Percentiles rank a stretch among this genome's conserved stretches.
These are phyloP conservation scores for Drosophila melanosoma DNA, from an alignment of 2,888 invertebrate species.

Conservation along the genomic window DNA sequence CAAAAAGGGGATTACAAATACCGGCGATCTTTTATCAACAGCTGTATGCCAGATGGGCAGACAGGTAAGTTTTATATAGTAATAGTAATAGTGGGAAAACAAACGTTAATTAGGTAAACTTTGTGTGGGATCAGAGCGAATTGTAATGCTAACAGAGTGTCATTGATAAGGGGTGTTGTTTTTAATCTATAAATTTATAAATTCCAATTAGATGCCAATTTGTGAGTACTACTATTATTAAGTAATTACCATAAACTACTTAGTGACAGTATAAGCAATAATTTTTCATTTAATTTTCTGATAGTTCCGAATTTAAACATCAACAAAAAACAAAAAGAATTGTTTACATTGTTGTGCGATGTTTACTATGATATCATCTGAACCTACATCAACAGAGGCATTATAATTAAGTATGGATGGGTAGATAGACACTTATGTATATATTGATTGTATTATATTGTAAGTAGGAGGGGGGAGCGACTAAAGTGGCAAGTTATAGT, in stretches of 20 bases:
- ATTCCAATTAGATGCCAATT: slow-evolving; percentile 24
- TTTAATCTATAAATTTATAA: not conserved
- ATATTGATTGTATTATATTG: not conserved
- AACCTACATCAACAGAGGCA: slow-evolving; percentile 19
- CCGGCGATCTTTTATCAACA: slow-evolving; percentile 15
- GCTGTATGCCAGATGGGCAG: slow-evolving; percentile 16
- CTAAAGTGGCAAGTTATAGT: slow-evolving; percentile 50
- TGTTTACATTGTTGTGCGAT: slow-evolving; percentile 17
- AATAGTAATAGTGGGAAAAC: slow-evolving; percentile 3
- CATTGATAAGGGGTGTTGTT: slow-evolving; percentile 17
- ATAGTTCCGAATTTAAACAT: slow-evolving; percentile 3
- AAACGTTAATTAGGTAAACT: slow-evolving; percentile 10
- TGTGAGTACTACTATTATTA: slow-evolving; percentile 12
- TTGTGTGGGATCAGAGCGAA: slow-evolving; percentile 37
- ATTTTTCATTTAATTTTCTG: not conserved
- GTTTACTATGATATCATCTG: slow-evolving; percentile 2
- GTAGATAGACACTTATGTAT: slow-evolving; percentile 8
- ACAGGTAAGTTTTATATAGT: slow-evolving; percentile 1
- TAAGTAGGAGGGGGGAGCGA: not conserved
- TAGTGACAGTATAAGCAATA: slow-evolving; percentile 15
- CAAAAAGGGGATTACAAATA: slow-evolving; percentile 18
- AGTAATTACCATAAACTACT: slow-evolving; percentile 12
- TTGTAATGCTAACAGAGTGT: slow-evolving; percentile 17
- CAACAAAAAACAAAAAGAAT: slow-evolving; percentile 4
- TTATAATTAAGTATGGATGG: not conserved